Conservation (phyloP, 1,140 invertebrate species). For the Saccostrea echinata region DNA sequence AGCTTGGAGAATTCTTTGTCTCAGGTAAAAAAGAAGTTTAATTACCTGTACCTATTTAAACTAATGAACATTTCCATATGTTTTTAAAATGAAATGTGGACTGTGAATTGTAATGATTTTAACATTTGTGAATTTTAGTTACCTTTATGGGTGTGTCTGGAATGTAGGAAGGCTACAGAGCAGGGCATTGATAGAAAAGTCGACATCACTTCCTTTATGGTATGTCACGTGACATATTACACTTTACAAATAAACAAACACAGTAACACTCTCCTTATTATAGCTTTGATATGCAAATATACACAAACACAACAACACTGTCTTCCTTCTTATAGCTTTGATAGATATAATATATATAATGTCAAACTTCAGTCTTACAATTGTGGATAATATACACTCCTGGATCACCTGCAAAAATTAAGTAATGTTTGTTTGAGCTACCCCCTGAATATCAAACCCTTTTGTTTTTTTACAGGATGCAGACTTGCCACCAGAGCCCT, state of each 20-base stretch:
- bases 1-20: background rate
- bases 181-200: constrained; percentile 71
- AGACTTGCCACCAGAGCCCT: constrained; percentile 63
- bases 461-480: constrained; percentile 62
- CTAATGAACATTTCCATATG: background rate
- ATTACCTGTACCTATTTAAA: no score
- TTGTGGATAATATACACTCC: background rate
- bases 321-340: no score
- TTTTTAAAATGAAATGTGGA: background rate
- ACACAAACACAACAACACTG: no score
- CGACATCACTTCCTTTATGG: constrained; percentile 64
- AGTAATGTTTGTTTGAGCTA: constrained; percentile 9
- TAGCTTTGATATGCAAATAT: no score
- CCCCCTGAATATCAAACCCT: background rate
- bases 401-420: background rate
- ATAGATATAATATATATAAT: background rate
- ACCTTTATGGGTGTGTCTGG: constrained; percentile 75
- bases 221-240: constrained; percentile 1
- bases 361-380: background rate
- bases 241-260: background rate
- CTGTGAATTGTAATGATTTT: background rate
- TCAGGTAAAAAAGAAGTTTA: background rate
- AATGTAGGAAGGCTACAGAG: constrained; percentile 73
- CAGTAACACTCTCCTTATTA: background rate
- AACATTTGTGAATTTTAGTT: constrained; percentile 60